Base-by-base conservation (phyloP, 2,113 vertebrate species). In the Muntiacus muntjak region DNA sequence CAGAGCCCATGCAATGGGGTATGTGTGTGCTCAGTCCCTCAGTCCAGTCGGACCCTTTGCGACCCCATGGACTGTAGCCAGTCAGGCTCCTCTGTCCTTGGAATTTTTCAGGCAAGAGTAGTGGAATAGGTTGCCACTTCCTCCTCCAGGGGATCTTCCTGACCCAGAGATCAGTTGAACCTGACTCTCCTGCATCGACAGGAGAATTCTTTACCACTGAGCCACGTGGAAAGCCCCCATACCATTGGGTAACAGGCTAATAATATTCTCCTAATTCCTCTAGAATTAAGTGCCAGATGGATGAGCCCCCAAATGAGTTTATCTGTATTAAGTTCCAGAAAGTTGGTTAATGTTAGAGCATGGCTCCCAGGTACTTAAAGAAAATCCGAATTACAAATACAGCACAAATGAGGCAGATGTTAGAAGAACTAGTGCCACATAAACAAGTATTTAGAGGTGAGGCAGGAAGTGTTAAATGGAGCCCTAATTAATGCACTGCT, bases 311-410 rank as follows among this genome's bases (percentile, higher is more conserved):
- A 11, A 13, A 16, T 14, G 76, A 78, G 47, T 3, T 21, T 8
- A 1, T 17, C 43, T 74, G 57, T 52, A 1, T 15, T 15, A 4
- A 54, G 47, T 84, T 87, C 74, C 47, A 8, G 30, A 45, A 58
- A 0, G 0, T 0, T 76, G 45, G 50, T 45, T 47, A 33, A 19
- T 2, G 55, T n/a, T 4, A 60, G 62, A 28, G 3, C 0, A 3
- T n/a, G 23, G 86, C 84, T 33, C 82, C 43, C 33, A 8, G 85
- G 58, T 2, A 33, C 55, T 11, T 43, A 83, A 62, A 60, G 64
- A 86, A 74, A 95, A 85, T 86, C 45, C 0, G 0, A 8, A 43
- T 71, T 43, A 45, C 94, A 92, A 84, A 60, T 30, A 60, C 54
- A 47, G 28, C 33, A 1, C 8, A 13, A 62, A 67, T 26, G 95